Evolutionary conservation across 2,113 vertebrate species (phyloP).

Genomic region (Equus quagga): DNA sequence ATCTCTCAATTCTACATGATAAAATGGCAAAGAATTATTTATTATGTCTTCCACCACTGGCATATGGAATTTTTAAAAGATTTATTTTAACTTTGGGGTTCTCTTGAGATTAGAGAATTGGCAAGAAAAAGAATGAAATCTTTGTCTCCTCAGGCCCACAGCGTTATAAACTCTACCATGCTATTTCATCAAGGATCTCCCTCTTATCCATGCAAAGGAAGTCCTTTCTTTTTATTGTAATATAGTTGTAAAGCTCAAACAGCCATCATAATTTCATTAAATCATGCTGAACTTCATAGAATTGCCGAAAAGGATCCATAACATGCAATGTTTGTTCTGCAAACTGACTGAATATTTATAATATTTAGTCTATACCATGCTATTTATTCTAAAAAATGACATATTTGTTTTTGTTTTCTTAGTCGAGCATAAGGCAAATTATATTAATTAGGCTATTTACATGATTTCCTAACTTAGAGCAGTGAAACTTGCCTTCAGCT

Average conservation of each 20-base stretch:
- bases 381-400: constrained; percentile 88
- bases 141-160: constrained; percentile 74
- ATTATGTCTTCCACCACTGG: constrained; percentile 82
- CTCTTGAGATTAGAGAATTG: constrained; percentile 84
- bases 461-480: constrained; percentile 89
- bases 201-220: constrained; percentile 80
- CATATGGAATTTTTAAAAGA: constrained; percentile 84
- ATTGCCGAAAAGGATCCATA: constrained; percentile 71
- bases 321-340: constrained; percentile 83
- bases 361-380: constrained; percentile 83
- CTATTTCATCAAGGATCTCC: constrained; percentile 70
- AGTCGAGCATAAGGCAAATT: constrained; percentile 88
- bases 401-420: constrained; percentile 91
- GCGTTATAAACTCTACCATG: constrained; percentile 59
- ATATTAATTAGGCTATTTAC: constrained; percentile 93
- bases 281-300: constrained; percentile 80
- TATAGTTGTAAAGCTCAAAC: constrained; percentile 78
- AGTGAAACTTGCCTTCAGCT: constrained; percentile 89
- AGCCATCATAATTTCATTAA: constrained; percentile 82
- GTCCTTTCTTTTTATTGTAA: constrained; percentile 77
- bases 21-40: constrained; percentile 85
- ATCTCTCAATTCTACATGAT: constrained; percentile 85
- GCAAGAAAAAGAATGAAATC: constrained; percentile 81
- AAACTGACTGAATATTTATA: constrained; percentile 83
- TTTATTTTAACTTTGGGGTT: constrained; percentile 84